A percentile compares a stretch with the other conserved stretches of the same genome.
Evolutionary conservation across 2,888 invertebrate genomes (phyloP).

Genomic region (Crossocerus cetratus): DNA sequence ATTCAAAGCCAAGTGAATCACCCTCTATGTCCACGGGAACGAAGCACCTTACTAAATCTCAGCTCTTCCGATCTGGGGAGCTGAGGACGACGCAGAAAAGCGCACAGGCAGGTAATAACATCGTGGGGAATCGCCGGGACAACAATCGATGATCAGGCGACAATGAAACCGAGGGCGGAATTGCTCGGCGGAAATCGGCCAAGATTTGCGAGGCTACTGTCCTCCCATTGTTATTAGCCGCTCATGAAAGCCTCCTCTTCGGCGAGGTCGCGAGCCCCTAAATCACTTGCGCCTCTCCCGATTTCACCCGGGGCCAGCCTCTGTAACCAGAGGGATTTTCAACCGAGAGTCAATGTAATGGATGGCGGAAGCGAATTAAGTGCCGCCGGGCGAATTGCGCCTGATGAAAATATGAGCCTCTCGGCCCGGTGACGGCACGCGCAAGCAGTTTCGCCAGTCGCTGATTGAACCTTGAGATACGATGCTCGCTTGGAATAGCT

Average conservation of each 20-base stretch:
- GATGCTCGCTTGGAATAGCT: not conserved
- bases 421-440: not conserved
- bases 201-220: not conserved
- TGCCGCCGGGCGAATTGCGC: not conserved
- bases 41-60: too few species aligned
- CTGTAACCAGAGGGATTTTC: too few species aligned
- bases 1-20: too few species aligned
- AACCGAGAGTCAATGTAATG: not conserved
- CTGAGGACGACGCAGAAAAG: too few species aligned
- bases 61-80: too few species aligned
- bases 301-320: too few species aligned
- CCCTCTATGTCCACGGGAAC: too few species aligned
- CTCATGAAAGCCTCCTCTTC: not conserved
- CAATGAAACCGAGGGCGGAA: not conserved
- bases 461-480: too few species aligned
- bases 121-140: not conserved
- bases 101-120: too few species aligned
- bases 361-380: not conserved
- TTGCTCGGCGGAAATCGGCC: not conserved
- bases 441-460: too few species aligned
- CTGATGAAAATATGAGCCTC: conserved; percentile 2
- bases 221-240: not conserved
- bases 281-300: not conserved
- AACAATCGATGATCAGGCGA: conserved; percentile 29
- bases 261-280: not conserved